phyloP scores from a whole-genome alignment of 2,113 vertebrate genomes.

The Aplodontia rufa region DNA sequence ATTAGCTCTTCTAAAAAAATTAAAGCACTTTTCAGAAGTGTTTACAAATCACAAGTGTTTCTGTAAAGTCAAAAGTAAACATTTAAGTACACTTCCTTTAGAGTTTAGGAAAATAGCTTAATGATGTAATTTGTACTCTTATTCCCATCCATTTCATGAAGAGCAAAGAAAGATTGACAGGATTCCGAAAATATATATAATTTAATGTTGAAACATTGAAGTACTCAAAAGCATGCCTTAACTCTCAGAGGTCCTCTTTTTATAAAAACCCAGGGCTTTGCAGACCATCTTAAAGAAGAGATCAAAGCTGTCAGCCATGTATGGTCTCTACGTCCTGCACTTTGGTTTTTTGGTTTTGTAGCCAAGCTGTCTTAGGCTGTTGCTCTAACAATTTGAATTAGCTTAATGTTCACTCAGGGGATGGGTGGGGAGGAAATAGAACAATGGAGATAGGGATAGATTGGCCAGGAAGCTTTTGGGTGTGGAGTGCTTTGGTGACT shows the following conservation, averaged over 20 bases:
- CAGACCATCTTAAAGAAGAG: background rate
- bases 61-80: background rate
- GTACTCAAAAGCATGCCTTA: background rate
- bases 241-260: background rate
- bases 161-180: background rate
- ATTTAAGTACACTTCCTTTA: conserved; percentile 9
- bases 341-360: conserved; percentile 7
- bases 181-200: background rate
- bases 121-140: background rate
- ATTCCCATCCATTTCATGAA: background rate
- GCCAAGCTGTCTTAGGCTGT: background rate
- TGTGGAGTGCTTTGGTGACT: background rate
- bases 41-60: conserved; percentile 5
- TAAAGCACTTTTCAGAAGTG: background rate
- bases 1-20: background rate
- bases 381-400: conserved; percentile 18
- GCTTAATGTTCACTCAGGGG: conserved; percentile 46
- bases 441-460: conserved; percentile 66
- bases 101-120: conserved; percentile 11
- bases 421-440: conserved; percentile 72
- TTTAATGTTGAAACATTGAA: background rate
- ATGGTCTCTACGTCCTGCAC: background rate
- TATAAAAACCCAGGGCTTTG: background rate
- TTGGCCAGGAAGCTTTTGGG: conserved; percentile 59
- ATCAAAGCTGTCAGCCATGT: background rate